Conservation (phyloP, 2,797 vertebrate species). For the Phrynocephalus forsythii region DNA sequence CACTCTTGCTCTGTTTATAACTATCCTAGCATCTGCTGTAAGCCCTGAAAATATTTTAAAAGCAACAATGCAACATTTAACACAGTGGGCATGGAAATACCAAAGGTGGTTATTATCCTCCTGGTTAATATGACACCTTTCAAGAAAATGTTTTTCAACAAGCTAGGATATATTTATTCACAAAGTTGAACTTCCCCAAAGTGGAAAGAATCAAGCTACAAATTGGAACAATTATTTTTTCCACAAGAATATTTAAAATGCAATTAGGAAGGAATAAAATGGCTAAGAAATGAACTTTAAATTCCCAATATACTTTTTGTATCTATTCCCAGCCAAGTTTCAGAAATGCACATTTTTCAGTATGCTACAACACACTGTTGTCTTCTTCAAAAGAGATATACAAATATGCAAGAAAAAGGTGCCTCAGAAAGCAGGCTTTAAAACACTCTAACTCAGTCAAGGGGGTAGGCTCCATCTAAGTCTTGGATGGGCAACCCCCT, state of each 20-base stretch:
- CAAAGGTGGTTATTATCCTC: not conserved
- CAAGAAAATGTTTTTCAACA: not conserved
- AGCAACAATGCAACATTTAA: not conserved
- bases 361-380: not conserved
- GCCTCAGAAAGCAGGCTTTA: not conserved
- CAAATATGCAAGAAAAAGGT: not conserved
- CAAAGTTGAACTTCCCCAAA: not conserved
- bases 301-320: not conserved
- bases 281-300: not conserved
- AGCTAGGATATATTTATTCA: not conserved
- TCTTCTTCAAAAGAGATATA: not conserved
- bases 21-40: slow-evolving; percentile 87
- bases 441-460: not conserved
- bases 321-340: not conserved
- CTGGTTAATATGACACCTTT: not conserved
- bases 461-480: not conserved
- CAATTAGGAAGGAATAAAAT: not conserved
- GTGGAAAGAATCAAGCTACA: not conserved
- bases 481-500: not conserved
- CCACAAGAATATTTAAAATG: slow-evolving; percentile 1
- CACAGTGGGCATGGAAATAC: rapidly evolving
- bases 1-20: slow-evolving; percentile 87
- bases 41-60: slow-evolving; percentile 74
- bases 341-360: not conserved
- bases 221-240: not conserved